Evolutionary conservation across 2,797 vertebrate species (phyloP).

Genomic region (Labeo calbasu): DNA sequence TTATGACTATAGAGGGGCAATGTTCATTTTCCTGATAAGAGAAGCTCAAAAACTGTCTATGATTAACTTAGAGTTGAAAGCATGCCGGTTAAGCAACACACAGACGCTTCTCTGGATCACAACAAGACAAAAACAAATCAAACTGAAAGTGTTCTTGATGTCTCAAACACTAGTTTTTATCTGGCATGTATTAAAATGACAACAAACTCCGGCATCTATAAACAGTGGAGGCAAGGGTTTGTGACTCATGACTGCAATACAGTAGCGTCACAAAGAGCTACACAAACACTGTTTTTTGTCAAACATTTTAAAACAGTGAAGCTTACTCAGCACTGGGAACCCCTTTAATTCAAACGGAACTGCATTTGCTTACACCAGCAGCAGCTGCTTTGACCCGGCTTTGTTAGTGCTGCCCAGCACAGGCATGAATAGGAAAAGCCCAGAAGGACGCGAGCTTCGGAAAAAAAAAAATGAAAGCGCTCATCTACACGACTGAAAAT

Average conservation of each 20-base stretch:
- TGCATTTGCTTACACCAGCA: slow-evolving; percentile 82
- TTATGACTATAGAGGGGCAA: slow-evolving; percentile 47
- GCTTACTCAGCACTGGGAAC: slow-evolving; percentile 76
- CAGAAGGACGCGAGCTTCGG: slow-evolving; percentile 37
- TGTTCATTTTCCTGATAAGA: slow-evolving; percentile 52
- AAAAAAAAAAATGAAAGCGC: neutral
- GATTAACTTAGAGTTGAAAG: slow-evolving; percentile 24
- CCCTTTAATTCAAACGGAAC: slow-evolving; percentile 79
- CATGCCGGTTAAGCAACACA: slow-evolving; percentile 2
- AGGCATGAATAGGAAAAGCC: slow-evolving; percentile 56
- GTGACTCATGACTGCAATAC: slow-evolving; percentile 53
- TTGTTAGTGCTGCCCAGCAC: slow-evolving; percentile 45
- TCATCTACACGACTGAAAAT: neutral
- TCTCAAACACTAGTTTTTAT: neutral
- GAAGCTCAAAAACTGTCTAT: slow-evolving; percentile 27
- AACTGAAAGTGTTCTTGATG: neutral
- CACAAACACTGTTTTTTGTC: slow-evolving; percentile 76
- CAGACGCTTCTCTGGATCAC: neutral
- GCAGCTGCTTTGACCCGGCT: slow-evolving; percentile 61
- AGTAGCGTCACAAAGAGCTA: slow-evolving; percentile 73
- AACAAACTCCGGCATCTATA: neutral
- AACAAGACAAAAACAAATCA: slow-evolving; percentile 19
- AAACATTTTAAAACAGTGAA: slow-evolving; percentile 77
- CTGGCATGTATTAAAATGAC: neutral
- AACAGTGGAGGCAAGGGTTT: slow-evolving; percentile 26